Conservation (phyloP, 1,140 invertebrate species). For the Scaptomyza pallida region DNA sequence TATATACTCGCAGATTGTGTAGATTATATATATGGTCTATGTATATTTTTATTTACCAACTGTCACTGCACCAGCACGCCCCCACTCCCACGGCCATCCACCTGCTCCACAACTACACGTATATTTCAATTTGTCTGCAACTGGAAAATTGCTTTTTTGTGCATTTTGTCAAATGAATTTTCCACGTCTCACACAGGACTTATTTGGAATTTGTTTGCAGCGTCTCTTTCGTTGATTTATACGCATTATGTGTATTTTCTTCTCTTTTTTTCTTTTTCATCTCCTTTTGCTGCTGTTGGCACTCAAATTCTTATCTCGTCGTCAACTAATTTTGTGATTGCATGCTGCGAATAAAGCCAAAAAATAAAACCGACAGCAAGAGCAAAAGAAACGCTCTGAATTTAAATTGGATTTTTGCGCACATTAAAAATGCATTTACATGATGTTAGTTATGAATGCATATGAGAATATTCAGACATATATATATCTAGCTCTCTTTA, state of each 20-base stretch:
- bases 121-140: constrained; percentile 80
- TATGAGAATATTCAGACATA: constrained; percentile 56
- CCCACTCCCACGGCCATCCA: neutral
- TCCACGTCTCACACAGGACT: constrained; percentile 78
- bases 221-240: constrained; percentile 77
- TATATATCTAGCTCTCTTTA: neutral
- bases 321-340: constrained; percentile 81
- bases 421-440: constrained; percentile 82
- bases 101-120: constrained; percentile 12
- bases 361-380: neutral
- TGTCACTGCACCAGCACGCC: constrained; percentile 70
- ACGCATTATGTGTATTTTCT: constrained; percentile 62
- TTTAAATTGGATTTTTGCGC: constrained; percentile 83
- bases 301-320: constrained; percentile 81
- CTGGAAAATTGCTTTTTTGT: constrained; percentile 81
- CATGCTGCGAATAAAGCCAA: constrained; percentile 58
- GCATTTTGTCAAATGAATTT: constrained; percentile 83
- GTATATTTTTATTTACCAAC: constrained; percentile 72
- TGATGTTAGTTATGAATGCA: constrained; percentile 80
- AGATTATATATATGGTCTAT: constrained; percentile 29
- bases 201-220: constrained; percentile 81
- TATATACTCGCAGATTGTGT: constrained; percentile 42
- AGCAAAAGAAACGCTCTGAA: constrained; percentile 63
- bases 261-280: constrained; percentile 9
- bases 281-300: constrained; percentile 31